Evolutionary conservation across 2,888 invertebrate species (phyloP), one percentile per base, ranked within the genome.

Genomic region (Drosophila nr. medialis): DNA sequence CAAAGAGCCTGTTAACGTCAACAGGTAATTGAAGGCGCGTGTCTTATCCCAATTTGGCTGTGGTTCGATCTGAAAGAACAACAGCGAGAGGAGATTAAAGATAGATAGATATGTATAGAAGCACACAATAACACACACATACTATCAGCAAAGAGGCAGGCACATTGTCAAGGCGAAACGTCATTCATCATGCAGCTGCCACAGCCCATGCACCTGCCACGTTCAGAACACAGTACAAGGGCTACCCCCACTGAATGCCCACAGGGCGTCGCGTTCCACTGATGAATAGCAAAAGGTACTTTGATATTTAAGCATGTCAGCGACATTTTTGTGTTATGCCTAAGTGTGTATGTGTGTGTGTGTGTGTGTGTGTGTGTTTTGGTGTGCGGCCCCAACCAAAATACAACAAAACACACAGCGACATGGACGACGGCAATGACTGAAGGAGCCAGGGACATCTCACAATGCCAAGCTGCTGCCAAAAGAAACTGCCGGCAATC

Each of bases 261-360:
- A 30, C 30, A 38, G 54, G 63, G 69, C 80, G 42, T 27, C 66
- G 55, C 55, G 51, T 42, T n/a, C 38, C 56, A 63, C 69, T 81
- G 76, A 82, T 82, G 82, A 82, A 82, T 79, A 83, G 83, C 74
- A 54, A 73, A 73, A 75, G 79, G 84, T 81, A 85, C 86, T 89
- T 88, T 89, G 85, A 87, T 86, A 89, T 86, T 86, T 82, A 89
- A 82, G 88, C 77, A 82, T 85, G 90, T 85, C 88, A 89, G 76
- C 72, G 75, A 61, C 59, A 64, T 63, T 80, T 10, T 36, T 24
- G 4, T 55, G 1, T 49, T 38, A 15, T 53, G 29, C 62, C 8
- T 15, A 29, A 51, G 18, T 29, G 29, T 61, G 38, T 59, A 11
- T 64, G 50, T 51, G 1, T 42, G 1, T 30, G 2, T 53, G 48